Percentiles rank a stretch among this genome's conserved stretches.
phyloP scores from a whole-genome alignment of 92 coral and sea anemone genomes.

The Desmophyllum pertusum region DNA sequence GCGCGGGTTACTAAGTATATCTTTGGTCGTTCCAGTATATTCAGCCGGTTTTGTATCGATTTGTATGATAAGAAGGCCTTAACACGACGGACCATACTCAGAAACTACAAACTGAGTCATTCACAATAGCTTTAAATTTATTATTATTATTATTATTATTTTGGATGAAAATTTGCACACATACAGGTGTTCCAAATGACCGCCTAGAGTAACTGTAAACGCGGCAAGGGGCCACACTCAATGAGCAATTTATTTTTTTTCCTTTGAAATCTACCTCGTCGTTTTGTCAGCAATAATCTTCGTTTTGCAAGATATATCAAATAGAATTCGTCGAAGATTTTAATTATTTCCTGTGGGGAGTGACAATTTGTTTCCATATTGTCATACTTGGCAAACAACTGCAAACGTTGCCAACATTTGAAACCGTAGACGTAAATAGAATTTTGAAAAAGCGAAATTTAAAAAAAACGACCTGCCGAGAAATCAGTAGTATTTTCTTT shows the following conservation, averaged over 20 bases:
- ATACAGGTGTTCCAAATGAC: not conserved
- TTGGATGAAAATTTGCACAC: no score
- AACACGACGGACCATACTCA: no score
- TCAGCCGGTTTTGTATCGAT: no score
- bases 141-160: no score
- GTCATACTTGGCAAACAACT: slow-evolving; percentile 24
- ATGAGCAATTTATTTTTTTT: not conserved
- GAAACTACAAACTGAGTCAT: not conserved
- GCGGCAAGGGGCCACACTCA: slow-evolving; percentile 2
- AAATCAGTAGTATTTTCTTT: not conserved
- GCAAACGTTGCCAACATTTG: not conserved
- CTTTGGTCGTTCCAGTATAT: no score
- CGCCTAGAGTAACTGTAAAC: not conserved
- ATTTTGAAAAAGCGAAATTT: not conserved
- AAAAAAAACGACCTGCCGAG: not conserved
- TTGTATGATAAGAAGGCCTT: no score
- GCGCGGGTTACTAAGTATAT: no score
- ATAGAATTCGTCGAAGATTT: slow-evolving; percentile 4
- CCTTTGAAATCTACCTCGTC: not conserved
- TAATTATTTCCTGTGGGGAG: slow-evolving; percentile 11
- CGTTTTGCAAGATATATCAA: slow-evolving; percentile 5
- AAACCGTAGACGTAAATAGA: no score
- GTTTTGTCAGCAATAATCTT: not conserved
- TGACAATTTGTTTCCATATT: slow-evolving; percentile 17
- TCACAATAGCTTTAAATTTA: no score